A percentile compares a stretch with the other conserved stretches of the same genome.
These are phyloP conservation scores for Leptinotarsa lineolata DNA, from an alignment of 1,140 invertebrate genomes.

Conservation along the genomic window DNA sequence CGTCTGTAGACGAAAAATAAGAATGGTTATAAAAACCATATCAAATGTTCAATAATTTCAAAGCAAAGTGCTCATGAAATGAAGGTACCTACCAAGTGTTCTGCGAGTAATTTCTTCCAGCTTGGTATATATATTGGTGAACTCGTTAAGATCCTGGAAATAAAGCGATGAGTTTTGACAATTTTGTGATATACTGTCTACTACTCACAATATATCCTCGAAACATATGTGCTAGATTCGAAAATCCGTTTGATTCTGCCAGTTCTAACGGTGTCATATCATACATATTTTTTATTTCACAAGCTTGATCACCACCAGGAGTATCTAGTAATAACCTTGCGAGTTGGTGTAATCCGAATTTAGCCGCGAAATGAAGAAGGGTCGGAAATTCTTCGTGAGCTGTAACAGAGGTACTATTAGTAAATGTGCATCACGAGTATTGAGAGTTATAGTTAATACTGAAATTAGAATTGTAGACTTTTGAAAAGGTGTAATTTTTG, in stretches of 20 bases:
- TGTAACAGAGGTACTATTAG: slow-evolving; percentile 43
- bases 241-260: slow-evolving; percentile 73
- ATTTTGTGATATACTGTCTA: slow-evolving; percentile 16
- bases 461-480: not conserved
- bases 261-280: slow-evolving; percentile 80
- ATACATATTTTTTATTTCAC: slow-evolving; percentile 76
- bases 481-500: too few species aligned
- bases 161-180: slow-evolving; percentile 38
- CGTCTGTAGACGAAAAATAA: too few species aligned
- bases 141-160: slow-evolving; percentile 71
- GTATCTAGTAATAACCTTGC: slow-evolving; percentile 82
- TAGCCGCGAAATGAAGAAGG: slow-evolving; percentile 83
- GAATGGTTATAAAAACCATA: not conserved
- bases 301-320: slow-evolving; percentile 78
- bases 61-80: not conserved
- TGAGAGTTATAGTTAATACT: not conserved
- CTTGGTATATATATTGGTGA: slow-evolving; percentile 81
- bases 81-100: slow-evolving; percentile 24
- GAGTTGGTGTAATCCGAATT: slow-evolving; percentile 81
- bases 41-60: not conserved
- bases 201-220: slow-evolving; percentile 72
- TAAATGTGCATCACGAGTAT: not conserved
- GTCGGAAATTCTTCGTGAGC: slow-evolving; percentile 84
- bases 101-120: slow-evolving; percentile 76
- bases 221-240: slow-evolving; percentile 71